Evolutionary conservation across 2,113 vertebrate species (phyloP).

Genomic region (Halcyon senegalensis): DNA sequence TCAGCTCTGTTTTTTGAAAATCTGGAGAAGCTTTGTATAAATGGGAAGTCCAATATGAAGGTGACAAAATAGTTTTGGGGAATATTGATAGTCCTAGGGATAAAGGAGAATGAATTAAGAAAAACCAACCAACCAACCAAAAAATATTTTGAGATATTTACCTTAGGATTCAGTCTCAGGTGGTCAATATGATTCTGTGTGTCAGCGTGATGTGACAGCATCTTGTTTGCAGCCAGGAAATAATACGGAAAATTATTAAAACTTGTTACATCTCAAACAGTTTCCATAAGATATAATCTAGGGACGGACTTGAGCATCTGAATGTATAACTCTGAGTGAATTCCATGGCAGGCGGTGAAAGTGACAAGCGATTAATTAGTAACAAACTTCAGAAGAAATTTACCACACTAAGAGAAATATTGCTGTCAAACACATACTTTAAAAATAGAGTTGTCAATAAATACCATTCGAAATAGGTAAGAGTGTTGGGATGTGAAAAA

Average conservation of each 20-base stretch:
- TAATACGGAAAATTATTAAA: neutral
- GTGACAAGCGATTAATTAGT: neutral
- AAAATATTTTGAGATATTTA: conserved; percentile 27
- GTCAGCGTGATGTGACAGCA: conserved; percentile 71
- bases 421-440: neutral
- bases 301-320: neutral
- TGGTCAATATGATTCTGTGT: conserved; percentile 71
- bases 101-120: neutral
- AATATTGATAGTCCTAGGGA: neutral
- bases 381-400: neutral
- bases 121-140: too few relatives aligned
- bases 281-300: neutral
- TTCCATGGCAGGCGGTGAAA: neutral
- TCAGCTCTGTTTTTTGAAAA: neutral
- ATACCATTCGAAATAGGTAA: neutral
- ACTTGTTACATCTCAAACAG: neutral
- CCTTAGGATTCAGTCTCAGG: conserved; percentile 66
- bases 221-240: conserved; percentile 57
- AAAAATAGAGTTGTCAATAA: neutral
- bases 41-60: neutral
- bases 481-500: neutral
- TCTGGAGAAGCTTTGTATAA: neutral
- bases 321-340: neutral
- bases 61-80: neutral
- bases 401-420: neutral